Base-by-base conservation (phyloP, 2,888 invertebrate genomes). In the Coleophora flavipennella region DNA sequence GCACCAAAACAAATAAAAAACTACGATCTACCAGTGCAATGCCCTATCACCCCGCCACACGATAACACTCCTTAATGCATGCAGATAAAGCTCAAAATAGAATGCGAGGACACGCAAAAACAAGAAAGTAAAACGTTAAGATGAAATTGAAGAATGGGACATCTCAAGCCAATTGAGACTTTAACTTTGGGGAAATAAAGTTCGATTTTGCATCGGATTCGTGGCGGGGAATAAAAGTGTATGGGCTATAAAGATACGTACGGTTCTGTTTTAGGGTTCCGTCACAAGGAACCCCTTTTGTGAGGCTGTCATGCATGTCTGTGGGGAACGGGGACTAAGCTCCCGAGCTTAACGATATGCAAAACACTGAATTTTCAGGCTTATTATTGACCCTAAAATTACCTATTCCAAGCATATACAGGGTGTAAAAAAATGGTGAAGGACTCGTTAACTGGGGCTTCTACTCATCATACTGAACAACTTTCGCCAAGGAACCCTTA, bases 1-100 rank as follows among this genome's bases (percentile, higher is more conserved):
- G 74, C 73, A 69, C 79, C 78, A 77, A 78, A 83, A 83, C 80
- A 84, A 83, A 83, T 79, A 79, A 81, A 81, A 84, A 79, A 75
- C 71, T 76, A 57, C 74, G 76, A 80, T 79, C 79, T 61, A 65
- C 51, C 69, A 62, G 84, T 77, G 80, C 84, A 83, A 68, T 71
- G 83, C 83, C 84, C 84, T 80, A 76, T 74, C 72, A 73, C 75
- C 75, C 71, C 41, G 38, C 42, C 61, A 58, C 50, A 45, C 59
- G 46, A 61, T 60, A 61, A 49, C 50, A 42, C 53, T 56, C 61
- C 59, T 54, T 62, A 57, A 51, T 38, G 27, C 39, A 41, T 38
- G 38, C 26, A 29, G 26, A 64, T 67, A 77, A 56, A 63, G 70
- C 53, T 48, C 52, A 59, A 59, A 66, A 56, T 75, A 46, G 55